Base-by-base conservation (phyloP, 2,888 invertebrate genomes). In the Lissocephala sabroskyi region DNA sequence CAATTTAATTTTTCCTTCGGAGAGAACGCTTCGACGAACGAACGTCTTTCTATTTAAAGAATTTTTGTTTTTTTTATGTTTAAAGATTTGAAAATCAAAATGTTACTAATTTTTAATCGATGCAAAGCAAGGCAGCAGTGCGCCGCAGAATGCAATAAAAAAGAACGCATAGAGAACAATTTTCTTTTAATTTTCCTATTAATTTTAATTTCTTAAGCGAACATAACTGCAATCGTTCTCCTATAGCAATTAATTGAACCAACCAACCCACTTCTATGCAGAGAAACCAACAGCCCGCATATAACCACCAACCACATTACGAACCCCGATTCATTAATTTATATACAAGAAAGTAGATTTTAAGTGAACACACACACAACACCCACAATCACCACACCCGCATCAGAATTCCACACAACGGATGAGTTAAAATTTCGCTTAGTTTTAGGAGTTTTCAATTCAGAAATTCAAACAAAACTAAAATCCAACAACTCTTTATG, bases 271-370 rank as follows among this genome's bases (percentile, higher is more conserved):
- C 23, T 5, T 23, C n/a, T 35, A 35, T n/a, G 4, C 23, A 19
- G 19, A 23, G 14, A 43, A 41, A 60, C 23, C 47, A 46, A 62
- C 54, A 64, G 55, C 65, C 46, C n/a, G n/a, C n/a, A n/a, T n/a
- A n/a, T n/a, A n/a, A n/a, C n/a, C n/a, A n/a, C n/a, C n/a, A n/a
- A n/a, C n/a, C n/a, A n/a, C n/a, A n/a, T n/a, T n/a, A n/a, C n/a
- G n/a, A n/a, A n/a, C n/a, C n/a, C n/a, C n/a, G n/a, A n/a, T n/a
- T 52, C 78, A 78, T 76, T 70, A 65, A 79, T 64, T 64, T 73
- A 73, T 67, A 28, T 45, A 26, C 35, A 36, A 41, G 14, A 33
- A 13, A 11, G 13, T 4, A 33, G 6, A 23, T 23, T 52, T 52
- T 50, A 54, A 49, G 59, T 45, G 48, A 54, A 45, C 41, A 51